phyloP scores from a whole-genome alignment of 1,140 invertebrate species.

The Brachionus manjavacas region DNA sequence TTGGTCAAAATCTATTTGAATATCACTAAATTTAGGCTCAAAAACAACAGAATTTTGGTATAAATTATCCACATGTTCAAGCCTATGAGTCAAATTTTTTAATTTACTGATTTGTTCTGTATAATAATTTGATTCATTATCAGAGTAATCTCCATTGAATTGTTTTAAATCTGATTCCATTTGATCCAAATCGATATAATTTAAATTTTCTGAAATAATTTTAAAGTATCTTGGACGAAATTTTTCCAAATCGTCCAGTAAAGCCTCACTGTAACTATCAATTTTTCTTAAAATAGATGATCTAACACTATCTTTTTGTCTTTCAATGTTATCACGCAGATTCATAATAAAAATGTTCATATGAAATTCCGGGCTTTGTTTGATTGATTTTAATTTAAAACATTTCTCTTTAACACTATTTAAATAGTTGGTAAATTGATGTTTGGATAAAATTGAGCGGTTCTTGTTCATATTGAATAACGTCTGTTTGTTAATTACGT shows the following conservation, averaged over 20 bases:
- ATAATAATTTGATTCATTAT: background rate
- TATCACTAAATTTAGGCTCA: background rate
- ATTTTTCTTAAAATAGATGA: background rate
- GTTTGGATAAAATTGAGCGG: background rate
- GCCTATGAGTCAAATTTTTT: background rate
- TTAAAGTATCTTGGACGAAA: background rate
- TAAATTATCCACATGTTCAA: background rate
- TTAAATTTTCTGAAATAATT: background rate
- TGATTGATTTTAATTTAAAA: background rate
- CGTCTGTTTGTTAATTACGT: background rate
- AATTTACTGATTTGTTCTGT: background rate
- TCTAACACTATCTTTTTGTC: background rate
- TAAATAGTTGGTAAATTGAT: background rate
- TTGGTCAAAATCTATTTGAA: background rate
- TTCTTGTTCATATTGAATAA: background rate
- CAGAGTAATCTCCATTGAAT: background rate
- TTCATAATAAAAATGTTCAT: background rate
- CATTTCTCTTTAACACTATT: background rate
- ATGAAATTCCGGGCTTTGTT: constrained; percentile 9
- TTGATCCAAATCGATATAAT: background rate
- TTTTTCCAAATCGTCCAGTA: background rate
- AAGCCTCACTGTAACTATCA: background rate
- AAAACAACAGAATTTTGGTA: background rate
- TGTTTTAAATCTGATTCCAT: background rate
- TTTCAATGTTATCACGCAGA: background rate